Evolutionary conservation across 2,888 invertebrate species (phyloP), one percentile per base, ranked within the genome.

Genomic region (Coremacera marginata): DNA sequence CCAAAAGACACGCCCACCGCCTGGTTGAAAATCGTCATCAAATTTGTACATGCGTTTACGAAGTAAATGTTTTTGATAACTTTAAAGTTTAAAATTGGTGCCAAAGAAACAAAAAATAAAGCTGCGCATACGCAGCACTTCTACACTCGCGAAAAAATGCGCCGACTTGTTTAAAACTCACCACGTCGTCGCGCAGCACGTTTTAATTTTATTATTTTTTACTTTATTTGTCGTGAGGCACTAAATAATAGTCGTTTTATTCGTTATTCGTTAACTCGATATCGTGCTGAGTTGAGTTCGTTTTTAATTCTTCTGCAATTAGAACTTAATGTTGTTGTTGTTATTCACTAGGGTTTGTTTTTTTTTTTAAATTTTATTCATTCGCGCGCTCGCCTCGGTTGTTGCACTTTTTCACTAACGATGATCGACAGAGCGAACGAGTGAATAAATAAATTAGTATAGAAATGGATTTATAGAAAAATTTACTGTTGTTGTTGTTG

Each of bases 11-110:
- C 86, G 85, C 37, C 86, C 86, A 31, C 83, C 81, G 65, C 82
- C 81, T 27, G 84, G 83, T 55, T 83, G 85, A 78, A 85, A 84
- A 72, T 85, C 85, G 73, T 85, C 85, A 75, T 86, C 86, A 72
- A 86, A 83, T 83, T 84, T 84, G 79, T 86, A 86, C 85, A 86
- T 86, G 37, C 77, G 73, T 25, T 34, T 37, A 27, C 16, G 49
- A 51, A 22, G 5, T 27, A 49, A 5, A 5, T 62, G 37, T 62
- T 51, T 37, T 55, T 67, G 7, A 9, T 9, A 5, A 19, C 19
- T 31, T n/a, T 7, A 37, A 4, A 11, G 5, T 8, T 19, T n/a
- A 34, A 31, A 5, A 44, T 3, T 16, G 5, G 19, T 65, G 8
- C 19, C 37, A 19, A 37, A 19, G 27, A 34, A 37, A 37, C 5